A percentile compares a stretch with the other conserved stretches of the same genome.
These are phyloP conservation scores for Sialis fuliginosa DNA, from an alignment of 2,888 invertebrate species.

Conservation along the genomic window DNA sequence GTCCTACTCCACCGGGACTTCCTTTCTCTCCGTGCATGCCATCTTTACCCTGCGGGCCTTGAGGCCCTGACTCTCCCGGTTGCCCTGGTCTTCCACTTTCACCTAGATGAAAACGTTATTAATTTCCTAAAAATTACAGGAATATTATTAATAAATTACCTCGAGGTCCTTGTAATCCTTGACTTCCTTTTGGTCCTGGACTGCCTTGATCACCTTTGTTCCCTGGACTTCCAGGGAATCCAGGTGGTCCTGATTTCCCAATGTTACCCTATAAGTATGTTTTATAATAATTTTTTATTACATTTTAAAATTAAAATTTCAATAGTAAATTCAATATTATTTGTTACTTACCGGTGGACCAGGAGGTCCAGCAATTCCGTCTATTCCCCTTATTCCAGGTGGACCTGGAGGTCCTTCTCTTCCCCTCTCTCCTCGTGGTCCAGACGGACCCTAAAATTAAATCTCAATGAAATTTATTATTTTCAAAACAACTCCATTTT, in stretches of 20 bases:
- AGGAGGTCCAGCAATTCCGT: conserved; percentile 63
- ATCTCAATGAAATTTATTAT: not conserved
- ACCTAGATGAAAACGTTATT: conserved; percentile 21
- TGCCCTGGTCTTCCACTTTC: conserved; percentile 65
- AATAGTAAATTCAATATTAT: conserved; percentile 5
- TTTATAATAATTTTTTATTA: too few species aligned
- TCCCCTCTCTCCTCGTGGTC: conserved; percentile 68
- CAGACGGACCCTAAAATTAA: conserved; percentile 47
- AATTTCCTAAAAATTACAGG: not conserved
- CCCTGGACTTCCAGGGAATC: conserved; percentile 68
- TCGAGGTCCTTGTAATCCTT: conserved; percentile 63
- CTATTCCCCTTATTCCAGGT: conserved; percentile 59
- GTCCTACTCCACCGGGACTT: conserved; percentile 50
- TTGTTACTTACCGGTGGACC: conserved; percentile 43
- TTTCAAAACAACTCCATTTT: conserved; percentile 10
- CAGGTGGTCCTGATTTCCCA: conserved; percentile 71
- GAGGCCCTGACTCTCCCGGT: conserved; percentile 56
- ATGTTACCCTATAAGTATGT: conserved; percentile 39
- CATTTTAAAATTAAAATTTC: not conserved
- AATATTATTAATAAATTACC: conserved; percentile 23
- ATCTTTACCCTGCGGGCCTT: conserved; percentile 62
- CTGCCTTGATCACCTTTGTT: conserved; percentile 64
- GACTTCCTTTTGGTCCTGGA: conserved; percentile 60
- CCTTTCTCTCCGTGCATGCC: conserved; percentile 71
- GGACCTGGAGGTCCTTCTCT: conserved; percentile 66